Evolutionary conservation across 2,113 vertebrate species (phyloP).

Genomic region (Chamaea fasciata): DNA sequence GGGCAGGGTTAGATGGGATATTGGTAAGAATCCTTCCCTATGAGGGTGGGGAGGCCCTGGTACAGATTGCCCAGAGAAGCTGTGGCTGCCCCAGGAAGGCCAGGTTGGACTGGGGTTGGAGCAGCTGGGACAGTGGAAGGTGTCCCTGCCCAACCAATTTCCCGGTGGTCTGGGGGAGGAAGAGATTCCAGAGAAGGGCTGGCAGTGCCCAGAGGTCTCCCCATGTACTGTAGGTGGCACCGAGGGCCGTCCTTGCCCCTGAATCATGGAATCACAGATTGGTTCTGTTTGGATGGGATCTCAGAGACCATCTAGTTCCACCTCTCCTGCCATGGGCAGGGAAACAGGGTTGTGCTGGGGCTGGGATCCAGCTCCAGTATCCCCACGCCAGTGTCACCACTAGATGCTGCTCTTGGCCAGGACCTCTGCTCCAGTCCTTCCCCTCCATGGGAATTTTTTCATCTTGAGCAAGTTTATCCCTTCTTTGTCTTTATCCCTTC

Average conservation of each 20-base stretch:
- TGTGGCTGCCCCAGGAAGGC: not conserved
- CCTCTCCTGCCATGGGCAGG: not conserved
- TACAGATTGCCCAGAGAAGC: not conserved
- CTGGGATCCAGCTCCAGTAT: rapidly evolving
- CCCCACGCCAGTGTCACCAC: not conserved
- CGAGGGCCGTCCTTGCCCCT: not conserved
- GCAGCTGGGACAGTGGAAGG: not conserved
- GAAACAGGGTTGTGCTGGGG: not conserved
- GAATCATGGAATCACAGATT: not conserved
- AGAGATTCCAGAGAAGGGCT: not conserved
- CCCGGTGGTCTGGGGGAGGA: not conserved
- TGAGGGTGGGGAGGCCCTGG: not conserved
- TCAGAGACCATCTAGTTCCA: not conserved
- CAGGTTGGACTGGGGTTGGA: not conserved
- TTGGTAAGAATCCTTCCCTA: not conserved
- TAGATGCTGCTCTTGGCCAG: slow-evolving; percentile 37
- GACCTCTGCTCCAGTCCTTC: not conserved
- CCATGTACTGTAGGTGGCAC: not conserved
- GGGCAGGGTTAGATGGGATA: not conserved
- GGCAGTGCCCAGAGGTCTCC: not conserved
- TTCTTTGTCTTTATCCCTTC: not conserved
- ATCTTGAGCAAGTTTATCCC: not conserved
- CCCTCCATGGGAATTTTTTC: rapidly evolving
- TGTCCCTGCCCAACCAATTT: not conserved
- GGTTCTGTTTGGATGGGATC: not conserved